A percentile compares a stretch with the other conserved stretches of the same genome.
phyloP scores from a whole-genome alignment of 2,113 vertebrate genomes.

The Macquaria ambigua region DNA sequence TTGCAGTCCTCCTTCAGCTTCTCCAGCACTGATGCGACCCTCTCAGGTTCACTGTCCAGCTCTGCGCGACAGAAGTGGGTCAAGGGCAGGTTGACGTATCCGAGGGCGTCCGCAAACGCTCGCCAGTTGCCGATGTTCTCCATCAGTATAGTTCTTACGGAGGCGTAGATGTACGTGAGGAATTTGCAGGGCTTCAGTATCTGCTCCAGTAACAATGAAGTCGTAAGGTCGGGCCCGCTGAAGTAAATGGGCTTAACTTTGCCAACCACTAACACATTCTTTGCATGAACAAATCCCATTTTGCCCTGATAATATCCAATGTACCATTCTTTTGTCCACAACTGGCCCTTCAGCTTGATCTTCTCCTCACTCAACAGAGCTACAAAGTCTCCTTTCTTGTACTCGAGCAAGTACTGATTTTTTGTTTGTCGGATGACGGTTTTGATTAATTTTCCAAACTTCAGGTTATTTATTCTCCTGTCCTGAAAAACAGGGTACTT shows the following conservation, averaged over 20 bases:
- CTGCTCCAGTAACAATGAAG: constrained; percentile 90
- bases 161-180: constrained; percentile 97
- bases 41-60: constrained; percentile 92
- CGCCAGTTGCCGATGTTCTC: constrained; percentile 96
- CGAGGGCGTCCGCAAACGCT: constrained; percentile 92
- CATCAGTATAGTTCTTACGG: constrained; percentile 94
- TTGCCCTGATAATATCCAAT: constrained; percentile 95
- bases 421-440: constrained; percentile 94
- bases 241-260: constrained; percentile 89
- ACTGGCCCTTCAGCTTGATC: constrained; percentile 92
- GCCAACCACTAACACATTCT: constrained; percentile 94
- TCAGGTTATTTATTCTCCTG: constrained; percentile 88
- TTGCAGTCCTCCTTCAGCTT: constrained; percentile 98
- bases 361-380: constrained; percentile 95
- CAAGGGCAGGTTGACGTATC: constrained; percentile 90
- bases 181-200: constrained; percentile 95
- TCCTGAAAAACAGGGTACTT: constrained; percentile 96
- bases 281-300: constrained; percentile 92
- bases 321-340: constrained; percentile 99
- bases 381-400: constrained; percentile 93
- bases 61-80: constrained; percentile 92
- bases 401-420: constrained; percentile 95
- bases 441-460: constrained; percentile 94
- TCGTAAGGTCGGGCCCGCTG: constrained; percentile 91
- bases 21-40: constrained; percentile 94